Conservation (phyloP, 1,140 invertebrate species). For the Brachystomella parvula region DNA sequence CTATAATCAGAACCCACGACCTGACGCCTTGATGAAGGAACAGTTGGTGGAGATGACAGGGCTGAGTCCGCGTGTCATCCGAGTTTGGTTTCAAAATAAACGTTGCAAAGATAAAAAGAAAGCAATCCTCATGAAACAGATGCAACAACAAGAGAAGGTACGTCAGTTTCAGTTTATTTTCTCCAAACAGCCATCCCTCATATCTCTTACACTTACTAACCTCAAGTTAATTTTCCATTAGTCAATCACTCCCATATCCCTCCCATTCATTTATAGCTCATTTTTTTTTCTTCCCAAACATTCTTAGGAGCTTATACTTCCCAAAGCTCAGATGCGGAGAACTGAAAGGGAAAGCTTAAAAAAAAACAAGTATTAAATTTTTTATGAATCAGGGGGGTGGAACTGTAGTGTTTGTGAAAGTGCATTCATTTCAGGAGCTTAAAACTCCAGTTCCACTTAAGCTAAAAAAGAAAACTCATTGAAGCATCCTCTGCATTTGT, state of each 20-base stretch:
- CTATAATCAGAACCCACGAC: constrained; percentile 93
- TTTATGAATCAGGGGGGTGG: not conserved
- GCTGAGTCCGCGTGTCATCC: constrained; percentile 86
- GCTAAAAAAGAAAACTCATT: not conserved
- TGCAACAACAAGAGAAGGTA: constrained; percentile 95
- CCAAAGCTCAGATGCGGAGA: too few relatives aligned
- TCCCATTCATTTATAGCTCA: too few relatives aligned
- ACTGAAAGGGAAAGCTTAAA: too few relatives aligned
- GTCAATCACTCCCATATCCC: too few relatives aligned
- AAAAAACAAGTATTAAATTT: too few relatives aligned
- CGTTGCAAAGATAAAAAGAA: constrained; percentile 99
- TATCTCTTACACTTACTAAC: not conserved
- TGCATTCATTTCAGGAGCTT: constrained; percentile 1
- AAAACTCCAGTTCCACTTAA: constrained; percentile 7
- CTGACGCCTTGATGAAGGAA: constrained; percentile 98
- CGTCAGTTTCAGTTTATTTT: not conserved
- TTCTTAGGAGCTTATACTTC: too few relatives aligned
- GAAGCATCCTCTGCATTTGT: not conserved
- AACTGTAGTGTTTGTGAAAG: not conserved
- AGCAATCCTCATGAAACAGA: constrained; percentile 91
- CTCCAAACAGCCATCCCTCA: constrained; percentile 38
- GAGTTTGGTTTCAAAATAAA: constrained; percentile 99
- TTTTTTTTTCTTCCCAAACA: too few relatives aligned
- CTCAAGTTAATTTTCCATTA: not conserved
- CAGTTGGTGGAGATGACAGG: constrained; percentile 98